Percentiles rank a stretch among this genome's conserved stretches.
These are phyloP conservation scores for Murina feae DNA, from an alignment of 2,113 vertebrate species.

Conservation along the genomic window DNA sequence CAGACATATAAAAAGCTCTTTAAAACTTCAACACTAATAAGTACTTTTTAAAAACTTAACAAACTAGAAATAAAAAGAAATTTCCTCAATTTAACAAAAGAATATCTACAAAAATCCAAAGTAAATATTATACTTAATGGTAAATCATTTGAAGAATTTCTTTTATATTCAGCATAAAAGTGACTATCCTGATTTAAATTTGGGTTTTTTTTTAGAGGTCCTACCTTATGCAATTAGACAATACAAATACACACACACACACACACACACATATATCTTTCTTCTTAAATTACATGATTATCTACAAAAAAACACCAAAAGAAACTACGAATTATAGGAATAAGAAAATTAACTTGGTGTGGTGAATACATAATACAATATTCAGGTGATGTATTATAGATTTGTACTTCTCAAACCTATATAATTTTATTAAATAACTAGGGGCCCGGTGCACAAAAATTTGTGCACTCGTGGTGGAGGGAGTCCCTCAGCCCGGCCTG, in stretches of 20 bases:
- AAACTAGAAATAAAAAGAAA: slow-evolving; percentile 42
- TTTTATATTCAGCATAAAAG: not conserved
- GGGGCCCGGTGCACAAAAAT: too few relatives aligned
- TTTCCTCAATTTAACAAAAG: slow-evolving; percentile 14
- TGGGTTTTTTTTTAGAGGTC: not conserved
- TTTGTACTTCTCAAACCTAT: too few relatives aligned
- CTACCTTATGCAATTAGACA: not conserved
- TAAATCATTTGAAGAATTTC: slow-evolving; percentile 8
- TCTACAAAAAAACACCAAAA: not conserved
- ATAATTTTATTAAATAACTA: too few relatives aligned
- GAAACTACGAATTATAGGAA: slow-evolving; percentile 11
- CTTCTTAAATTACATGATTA: not conserved
- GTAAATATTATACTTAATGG: slow-evolving; percentile 17
- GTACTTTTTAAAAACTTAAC: not conserved
- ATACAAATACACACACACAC: not conserved
- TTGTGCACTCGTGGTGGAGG: too few relatives aligned
- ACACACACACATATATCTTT: not conserved
- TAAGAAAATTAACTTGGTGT: not conserved
- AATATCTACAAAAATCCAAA: slow-evolving; percentile 45
- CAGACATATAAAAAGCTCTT: not conserved
- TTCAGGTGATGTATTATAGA: too few relatives aligned
- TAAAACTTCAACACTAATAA: slow-evolving; percentile 4
- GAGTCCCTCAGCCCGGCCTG: too few relatives aligned
- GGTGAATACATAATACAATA: too few relatives aligned
- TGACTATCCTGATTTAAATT: not conserved